These are phyloP conservation scores for Nemurella pictetii DNA, from an alignment of 2,888 invertebrate genomes.

Conservation along the genomic window DNA sequence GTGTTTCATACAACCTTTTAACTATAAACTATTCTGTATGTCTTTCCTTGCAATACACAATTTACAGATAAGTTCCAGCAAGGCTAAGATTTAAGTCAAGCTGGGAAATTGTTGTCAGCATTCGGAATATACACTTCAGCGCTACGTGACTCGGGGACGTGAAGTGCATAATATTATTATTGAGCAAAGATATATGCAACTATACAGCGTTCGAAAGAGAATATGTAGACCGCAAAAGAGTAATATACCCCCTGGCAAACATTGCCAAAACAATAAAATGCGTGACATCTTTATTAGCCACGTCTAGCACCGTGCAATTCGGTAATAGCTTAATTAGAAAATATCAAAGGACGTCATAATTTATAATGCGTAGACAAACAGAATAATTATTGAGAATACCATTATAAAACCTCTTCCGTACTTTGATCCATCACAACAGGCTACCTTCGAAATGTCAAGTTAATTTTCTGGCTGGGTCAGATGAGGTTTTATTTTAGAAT, in stretches of 20 bases:
- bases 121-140: not conserved
- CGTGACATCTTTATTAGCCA: not conserved
- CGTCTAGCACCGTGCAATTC: not conserved
- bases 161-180: constrained; percentile 2
- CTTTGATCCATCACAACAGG: not conserved
- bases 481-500: not conserved
- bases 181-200: not conserved
- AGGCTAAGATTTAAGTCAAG: constrained; percentile 14
- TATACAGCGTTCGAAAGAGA: not conserved
- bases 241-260: not conserved
- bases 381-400: not conserved
- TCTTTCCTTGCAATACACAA: constrained; percentile 15
- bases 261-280: not conserved
- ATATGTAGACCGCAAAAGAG: not conserved
- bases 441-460: not conserved
- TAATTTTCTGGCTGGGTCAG: not conserved
- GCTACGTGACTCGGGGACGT: not conserved
- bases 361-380: not conserved
- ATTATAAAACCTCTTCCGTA: not conserved
- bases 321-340: not conserved
- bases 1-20: not conserved
- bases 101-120: constrained; percentile 10
- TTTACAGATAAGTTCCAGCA: not conserved
- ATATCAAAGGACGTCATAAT: not conserved
- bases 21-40: constrained; percentile 10